Base-by-base conservation (phyloP, 1,140 invertebrate genomes). In the Lepidurus packardi region DNA sequence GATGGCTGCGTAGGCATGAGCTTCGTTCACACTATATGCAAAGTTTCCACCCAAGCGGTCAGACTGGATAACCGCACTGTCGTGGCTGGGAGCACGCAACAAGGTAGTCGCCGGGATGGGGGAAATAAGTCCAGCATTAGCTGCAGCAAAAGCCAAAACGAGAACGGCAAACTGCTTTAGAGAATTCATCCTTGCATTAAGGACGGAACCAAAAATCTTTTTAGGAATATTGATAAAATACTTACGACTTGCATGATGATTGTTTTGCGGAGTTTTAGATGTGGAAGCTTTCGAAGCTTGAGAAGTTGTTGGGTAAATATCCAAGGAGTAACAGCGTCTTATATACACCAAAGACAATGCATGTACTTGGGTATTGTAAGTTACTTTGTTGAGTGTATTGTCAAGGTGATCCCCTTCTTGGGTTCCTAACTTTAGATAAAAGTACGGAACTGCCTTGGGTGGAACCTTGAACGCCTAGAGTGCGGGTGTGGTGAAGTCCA, bases 11-110 rank as follows among this genome's bases (percentile, higher is more conserved):
- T 88, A 88, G 21, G 88, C 87, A 80, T 88, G 88, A 73, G 84
- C 85, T 82, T 89, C 87, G 78, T 86, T 83, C 78, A 86, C 84
- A 79, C 84, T 86, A 84, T 89, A 89, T 43, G 88, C 87, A 82
- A 89, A 89, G 85, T 88, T 88, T 75, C 87, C 86, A 11, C 87
- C 87, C 34, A 88, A 81, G 8, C 87, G 82, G 81, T 88, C 86
- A 41, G 84, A 85, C 80, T 86, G 83, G 82, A 89, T 86, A 80
- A 87, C 83, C 76, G 88, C 88, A 74, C 84, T 86, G 83, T 89
- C 88, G 78, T 85, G 83, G 79, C 82, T 82, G 9, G 88, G 88
- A 8, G 86, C 84, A 44, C 88, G 84, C 53, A 86, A 81, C 11
- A 87, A 77, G 25, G 85, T 81, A 42, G 86, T 81, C 1, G 79